phyloP scores from a whole-genome alignment of 92 coral and sea anemone genomes.

The Porites evermanni region DNA sequence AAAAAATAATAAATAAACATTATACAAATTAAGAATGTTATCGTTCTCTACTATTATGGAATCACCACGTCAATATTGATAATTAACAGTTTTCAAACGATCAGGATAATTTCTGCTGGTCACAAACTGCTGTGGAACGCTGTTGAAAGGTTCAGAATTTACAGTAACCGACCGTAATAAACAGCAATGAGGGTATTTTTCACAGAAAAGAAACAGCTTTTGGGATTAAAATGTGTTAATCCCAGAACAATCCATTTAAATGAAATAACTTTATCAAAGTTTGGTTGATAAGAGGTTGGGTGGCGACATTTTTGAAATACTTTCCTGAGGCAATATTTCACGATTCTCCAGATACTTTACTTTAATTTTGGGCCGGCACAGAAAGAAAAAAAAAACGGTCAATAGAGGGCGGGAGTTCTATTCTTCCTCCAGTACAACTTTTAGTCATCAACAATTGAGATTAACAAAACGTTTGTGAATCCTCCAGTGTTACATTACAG shows the following conservation, averaged over 20 bases:
- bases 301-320: constrained; percentile 49
- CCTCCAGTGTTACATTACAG: too few relatives aligned
- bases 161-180: background rate
- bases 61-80: constrained; percentile 30
- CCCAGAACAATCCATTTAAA: constrained; percentile 30
- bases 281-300: constrained; percentile 33
- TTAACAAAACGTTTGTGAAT: too few relatives aligned
- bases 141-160: background rate
- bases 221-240: background rate
- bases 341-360: background rate
- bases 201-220: constrained; percentile 8
- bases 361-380: constrained; percentile 20
- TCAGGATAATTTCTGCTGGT: background rate
- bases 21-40: constrained; percentile 8
- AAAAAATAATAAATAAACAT: too few relatives aligned
- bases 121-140: background rate
- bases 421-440: too few relatives aligned
- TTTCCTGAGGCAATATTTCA: constrained; percentile 30
- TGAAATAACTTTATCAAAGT: constrained; percentile 21
- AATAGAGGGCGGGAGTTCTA: too few relatives aligned
- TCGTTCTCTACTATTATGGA: constrained; percentile 17
- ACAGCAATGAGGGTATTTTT: constrained; percentile 15
- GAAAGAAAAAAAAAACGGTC: background rate
- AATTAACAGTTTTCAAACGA: constrained; percentile 13
- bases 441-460: too few relatives aligned